Evolutionary conservation across 2,797 vertebrate species (phyloP).

Genomic region (Lutjanus argentimaculatus): DNA sequence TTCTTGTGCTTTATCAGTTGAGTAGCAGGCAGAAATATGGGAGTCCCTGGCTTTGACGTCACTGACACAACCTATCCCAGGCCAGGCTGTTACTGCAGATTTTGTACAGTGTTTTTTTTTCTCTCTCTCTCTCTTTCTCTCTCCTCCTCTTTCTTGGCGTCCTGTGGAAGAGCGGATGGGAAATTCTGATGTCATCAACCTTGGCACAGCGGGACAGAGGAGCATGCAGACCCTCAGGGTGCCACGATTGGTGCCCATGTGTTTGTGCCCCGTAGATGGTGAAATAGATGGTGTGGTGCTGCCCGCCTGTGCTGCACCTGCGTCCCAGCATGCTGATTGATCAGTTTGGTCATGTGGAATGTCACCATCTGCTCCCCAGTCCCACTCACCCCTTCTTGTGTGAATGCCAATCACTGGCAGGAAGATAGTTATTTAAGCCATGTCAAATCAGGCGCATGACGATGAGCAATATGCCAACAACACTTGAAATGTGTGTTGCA

Average conservation of each 20-base stretch:
- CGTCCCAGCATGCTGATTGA: slow-evolving; percentile 98
- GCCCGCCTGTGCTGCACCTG: slow-evolving; percentile 98
- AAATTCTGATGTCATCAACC: slow-evolving; percentile 99
- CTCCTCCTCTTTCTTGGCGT: slow-evolving; percentile 73
- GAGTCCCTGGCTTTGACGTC: slow-evolving; percentile 84
- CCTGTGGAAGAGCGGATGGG: slow-evolving; percentile 95
- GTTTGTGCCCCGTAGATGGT: slow-evolving; percentile 99
- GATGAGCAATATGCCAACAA: slow-evolving; percentile 75
- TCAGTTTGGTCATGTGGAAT: slow-evolving; percentile 99
- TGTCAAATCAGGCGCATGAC: slow-evolving; percentile 85
- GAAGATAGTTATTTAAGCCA: slow-evolving; percentile 86
- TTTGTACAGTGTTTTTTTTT: slow-evolving; percentile 32
- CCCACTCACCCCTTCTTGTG: slow-evolving; percentile 83
- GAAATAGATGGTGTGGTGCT: slow-evolving; percentile 96
- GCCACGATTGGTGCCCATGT: slow-evolving; percentile 97
- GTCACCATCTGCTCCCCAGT: slow-evolving; percentile 98
- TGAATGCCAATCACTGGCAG: slow-evolving; percentile 85
- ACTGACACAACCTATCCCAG: slow-evolving; percentile 65
- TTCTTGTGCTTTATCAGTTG: slow-evolving; percentile 24
- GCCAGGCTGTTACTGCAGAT: slow-evolving; percentile 66
- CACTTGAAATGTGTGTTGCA: slow-evolving; percentile 73
- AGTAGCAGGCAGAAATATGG: slow-evolving; percentile 55
- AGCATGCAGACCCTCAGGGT: slow-evolving; percentile 92
- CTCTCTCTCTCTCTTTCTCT: background rate
- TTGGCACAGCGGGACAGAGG: slow-evolving; percentile 93